Percentiles rank a stretch among this genome's conserved stretches.
These are phyloP conservation scores for Lampris incognitus DNA, from an alignment of 2,113 vertebrate genomes.

Conservation along the genomic window DNA sequence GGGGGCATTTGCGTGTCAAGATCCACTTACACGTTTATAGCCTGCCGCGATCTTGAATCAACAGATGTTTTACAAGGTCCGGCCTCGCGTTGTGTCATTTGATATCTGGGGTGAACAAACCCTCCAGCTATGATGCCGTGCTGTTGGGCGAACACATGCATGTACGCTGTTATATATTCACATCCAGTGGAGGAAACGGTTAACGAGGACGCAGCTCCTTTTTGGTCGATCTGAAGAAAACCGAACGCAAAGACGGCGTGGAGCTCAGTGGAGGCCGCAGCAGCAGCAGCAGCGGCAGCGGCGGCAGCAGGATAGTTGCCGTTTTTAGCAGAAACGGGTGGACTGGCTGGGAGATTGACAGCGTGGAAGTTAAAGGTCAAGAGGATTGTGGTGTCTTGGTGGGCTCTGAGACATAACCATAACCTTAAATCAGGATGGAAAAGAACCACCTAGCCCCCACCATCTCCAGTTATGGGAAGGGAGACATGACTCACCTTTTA, in stretches of 20 bases:
- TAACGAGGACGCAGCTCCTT: not conserved
- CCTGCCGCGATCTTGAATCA: constrained; percentile 45
- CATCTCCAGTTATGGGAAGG: too few relatives aligned
- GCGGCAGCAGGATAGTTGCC: constrained; percentile 17
- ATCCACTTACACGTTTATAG: constrained; percentile 63
- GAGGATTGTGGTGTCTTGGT: constrained; percentile 19
- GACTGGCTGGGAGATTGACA: constrained; percentile 36
- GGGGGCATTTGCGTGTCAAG: constrained; percentile 47
- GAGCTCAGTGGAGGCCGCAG: constrained; percentile 28
- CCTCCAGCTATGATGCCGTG: too few relatives aligned
- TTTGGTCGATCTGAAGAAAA: constrained; percentile 28
- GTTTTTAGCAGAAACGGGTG: constrained; percentile 50
- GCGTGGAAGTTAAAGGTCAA: constrained; percentile 56
- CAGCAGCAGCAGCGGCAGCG: not conserved
- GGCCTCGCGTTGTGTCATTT: constrained; percentile 16
- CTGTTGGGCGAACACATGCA: too few relatives aligned
- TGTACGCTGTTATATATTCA: not conserved
- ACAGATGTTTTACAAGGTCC: constrained; percentile 52
- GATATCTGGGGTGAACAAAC: too few relatives aligned
- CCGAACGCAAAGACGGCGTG: not conserved
- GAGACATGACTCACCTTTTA: too few relatives aligned
- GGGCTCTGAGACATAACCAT: constrained; percentile 32
- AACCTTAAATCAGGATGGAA: not conserved
- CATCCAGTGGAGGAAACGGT: not conserved
- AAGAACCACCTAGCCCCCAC: too few relatives aligned